phyloP scores from a whole-genome alignment of 1,140 invertebrate genomes.

The Chironomus tepperi region DNA sequence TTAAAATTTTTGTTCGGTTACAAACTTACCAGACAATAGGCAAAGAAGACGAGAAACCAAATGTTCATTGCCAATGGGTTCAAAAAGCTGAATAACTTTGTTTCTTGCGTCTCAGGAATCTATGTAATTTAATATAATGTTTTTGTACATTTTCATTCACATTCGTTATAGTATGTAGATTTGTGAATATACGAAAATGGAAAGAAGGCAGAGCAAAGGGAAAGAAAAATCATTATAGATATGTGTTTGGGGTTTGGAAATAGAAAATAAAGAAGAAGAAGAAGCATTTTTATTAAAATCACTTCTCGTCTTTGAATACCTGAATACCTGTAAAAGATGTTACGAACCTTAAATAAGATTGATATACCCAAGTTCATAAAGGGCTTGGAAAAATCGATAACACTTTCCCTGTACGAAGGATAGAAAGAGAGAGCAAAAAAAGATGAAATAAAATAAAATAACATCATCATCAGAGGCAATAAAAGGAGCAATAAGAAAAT shows the following conservation, averaged over 20 bases:
- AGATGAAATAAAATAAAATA: not conserved
- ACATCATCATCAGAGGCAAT: not conserved
- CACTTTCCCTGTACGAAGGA: conserved; percentile 54
- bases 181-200: no score
- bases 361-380: conserved; percentile 78
- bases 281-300: no score
- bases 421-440: not conserved
- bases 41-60: conserved; percentile 83
- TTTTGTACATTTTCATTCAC: no score
- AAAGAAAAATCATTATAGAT: no score
- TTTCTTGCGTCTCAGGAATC: conserved; percentile 77
- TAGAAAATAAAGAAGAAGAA: no score
- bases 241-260: no score
- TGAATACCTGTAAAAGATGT: not conserved
- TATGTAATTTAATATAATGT: conserved; percentile 38
- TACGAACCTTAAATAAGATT: conserved; percentile 63
- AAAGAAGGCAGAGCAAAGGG: no score
- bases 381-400: conserved; percentile 84
- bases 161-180: no score
- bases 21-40: conserved; percentile 62
- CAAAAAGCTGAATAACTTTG: conserved; percentile 84
- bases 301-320: no score
- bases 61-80: conserved; percentile 85
- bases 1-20: no score
- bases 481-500: not conserved